These are phyloP conservation scores for Brachionus rotundiformis DNA, from an alignment of 1,140 invertebrate species.

Conservation along the genomic window DNA sequence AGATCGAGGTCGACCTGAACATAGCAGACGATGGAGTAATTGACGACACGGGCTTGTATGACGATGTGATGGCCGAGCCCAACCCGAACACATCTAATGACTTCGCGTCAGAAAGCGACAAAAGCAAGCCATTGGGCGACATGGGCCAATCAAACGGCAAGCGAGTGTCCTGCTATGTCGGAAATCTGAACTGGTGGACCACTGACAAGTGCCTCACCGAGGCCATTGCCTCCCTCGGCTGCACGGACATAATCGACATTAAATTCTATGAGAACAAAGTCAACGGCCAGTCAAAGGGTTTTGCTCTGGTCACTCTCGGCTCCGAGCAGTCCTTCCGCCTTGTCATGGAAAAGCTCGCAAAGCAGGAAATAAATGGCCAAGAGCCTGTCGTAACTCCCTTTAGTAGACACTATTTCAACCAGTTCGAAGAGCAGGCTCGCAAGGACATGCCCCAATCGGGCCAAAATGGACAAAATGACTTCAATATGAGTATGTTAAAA, in stretches of 20 bases:
- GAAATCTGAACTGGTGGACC: constrained; percentile 72
- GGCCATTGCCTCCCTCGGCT: constrained; percentile 79
- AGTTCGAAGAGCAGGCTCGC: constrained; percentile 67
- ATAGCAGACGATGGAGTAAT: constrained; percentile 23
- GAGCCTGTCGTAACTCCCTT: constrained; percentile 88
- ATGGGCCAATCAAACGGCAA: not conserved
- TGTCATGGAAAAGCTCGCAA: constrained; percentile 86
- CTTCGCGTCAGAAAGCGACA: not conserved
- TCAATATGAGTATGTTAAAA: constrained; percentile 51
- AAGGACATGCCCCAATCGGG: constrained; percentile 56
- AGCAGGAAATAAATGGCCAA: constrained; percentile 92
- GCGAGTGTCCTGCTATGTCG: constrained; percentile 35
- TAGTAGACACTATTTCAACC: constrained; percentile 82
- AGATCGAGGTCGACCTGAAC: constrained; percentile 18
- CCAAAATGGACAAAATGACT: constrained; percentile 41
- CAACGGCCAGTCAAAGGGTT: constrained; percentile 98
- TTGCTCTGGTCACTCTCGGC: constrained; percentile 85
- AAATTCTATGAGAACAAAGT: constrained; percentile 99
- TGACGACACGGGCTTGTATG: constrained; percentile 28
- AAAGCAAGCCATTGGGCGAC: not conserved
- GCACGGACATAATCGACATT: constrained; percentile 90
- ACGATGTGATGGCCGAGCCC: constrained; percentile 45
- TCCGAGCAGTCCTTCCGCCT: constrained; percentile 85
- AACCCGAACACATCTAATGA: not conserved
- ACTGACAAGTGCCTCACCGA: constrained; percentile 93